These are phyloP conservation scores for Tiliacea aurago DNA, from an alignment of 2,888 invertebrate species.

Conservation along the genomic window DNA sequence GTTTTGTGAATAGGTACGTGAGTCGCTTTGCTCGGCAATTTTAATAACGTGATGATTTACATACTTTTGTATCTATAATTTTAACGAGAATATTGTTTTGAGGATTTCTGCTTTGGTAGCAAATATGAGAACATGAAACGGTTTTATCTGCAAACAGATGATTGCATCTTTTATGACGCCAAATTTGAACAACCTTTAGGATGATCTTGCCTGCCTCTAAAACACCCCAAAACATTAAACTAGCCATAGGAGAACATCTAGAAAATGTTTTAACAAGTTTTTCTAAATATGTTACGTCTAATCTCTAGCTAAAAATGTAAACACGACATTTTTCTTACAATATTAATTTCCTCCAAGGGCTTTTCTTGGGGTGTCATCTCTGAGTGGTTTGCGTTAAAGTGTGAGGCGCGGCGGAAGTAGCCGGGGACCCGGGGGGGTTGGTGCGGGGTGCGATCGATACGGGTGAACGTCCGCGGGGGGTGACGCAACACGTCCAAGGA, in stretches of 20 bases:
- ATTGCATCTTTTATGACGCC: background rate
- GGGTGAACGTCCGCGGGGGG: conserved; percentile 70
- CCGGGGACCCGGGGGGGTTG: conserved; percentile 23
- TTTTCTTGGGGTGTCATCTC: conserved; percentile 45
- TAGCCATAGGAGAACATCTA: background rate
- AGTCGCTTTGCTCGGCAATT: conserved; percentile 51
- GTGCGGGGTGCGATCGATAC: conserved; percentile 69
- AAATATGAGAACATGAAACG: background rate
- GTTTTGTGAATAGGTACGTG: conserved; percentile 57
- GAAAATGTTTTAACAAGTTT: background rate
- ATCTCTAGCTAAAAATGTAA: background rate
- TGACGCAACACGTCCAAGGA: conserved; percentile 67
- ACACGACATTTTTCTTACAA: conserved; percentile 2
- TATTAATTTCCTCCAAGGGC: background rate
- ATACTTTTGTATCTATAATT: conserved; percentile 26
- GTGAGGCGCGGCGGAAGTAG: conserved; percentile 52
- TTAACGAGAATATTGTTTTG: conserved; percentile 26
- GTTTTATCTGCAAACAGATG: background rate
- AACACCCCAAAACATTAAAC: background rate
- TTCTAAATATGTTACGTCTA: conserved; percentile 8
- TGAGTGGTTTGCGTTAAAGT: conserved; percentile 44
- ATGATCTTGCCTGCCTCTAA: background rate
- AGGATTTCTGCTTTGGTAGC: background rate
- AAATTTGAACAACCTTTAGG: background rate
- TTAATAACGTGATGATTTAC: conserved; percentile 50